Evolutionary conservation across 2,888 invertebrate genomes (phyloP).

Genomic region (Euplagia quadripunctaria): DNA sequence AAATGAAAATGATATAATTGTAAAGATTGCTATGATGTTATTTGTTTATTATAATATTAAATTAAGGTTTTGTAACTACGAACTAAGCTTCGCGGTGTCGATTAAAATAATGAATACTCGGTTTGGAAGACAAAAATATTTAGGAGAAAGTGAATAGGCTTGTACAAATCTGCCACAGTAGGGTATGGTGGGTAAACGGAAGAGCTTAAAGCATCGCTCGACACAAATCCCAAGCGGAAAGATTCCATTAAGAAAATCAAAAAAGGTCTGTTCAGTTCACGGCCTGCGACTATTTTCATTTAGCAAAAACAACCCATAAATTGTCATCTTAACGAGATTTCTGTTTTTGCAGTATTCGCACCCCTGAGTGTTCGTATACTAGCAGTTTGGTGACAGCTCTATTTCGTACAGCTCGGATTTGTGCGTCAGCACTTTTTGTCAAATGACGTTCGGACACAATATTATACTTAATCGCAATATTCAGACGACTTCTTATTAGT

Average conservation of each 20-base stretch:
- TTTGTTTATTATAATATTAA: slow-evolving; percentile 32
- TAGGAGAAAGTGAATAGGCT: slow-evolving; percentile 58
- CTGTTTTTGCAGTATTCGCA: slow-evolving; percentile 85
- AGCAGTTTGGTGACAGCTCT: slow-evolving; percentile 68
- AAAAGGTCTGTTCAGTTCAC: slow-evolving; percentile 85
- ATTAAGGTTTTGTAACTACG: slow-evolving; percentile 16
- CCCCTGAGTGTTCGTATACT: slow-evolving; percentile 75
- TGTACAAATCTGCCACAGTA: slow-evolving; percentile 64
- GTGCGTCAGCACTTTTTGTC: slow-evolving; percentile 67
- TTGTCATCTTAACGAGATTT: slow-evolving; percentile 88
- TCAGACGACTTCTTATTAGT: slow-evolving; percentile 26
- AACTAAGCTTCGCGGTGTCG: slow-evolving; percentile 29
- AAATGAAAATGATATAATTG: slow-evolving; percentile 63
- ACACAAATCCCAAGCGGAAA: slow-evolving; percentile 85
- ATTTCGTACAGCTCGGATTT: slow-evolving; percentile 59
- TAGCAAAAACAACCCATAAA: slow-evolving; percentile 88
- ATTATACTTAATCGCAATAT: slow-evolving; percentile 22
- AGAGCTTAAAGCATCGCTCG: slow-evolving; percentile 79
- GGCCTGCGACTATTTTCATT: slow-evolving; percentile 86
- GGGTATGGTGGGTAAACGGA: slow-evolving; percentile 71
- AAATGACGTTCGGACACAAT: slow-evolving; percentile 40
- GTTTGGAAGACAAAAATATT: slow-evolving; percentile 38
- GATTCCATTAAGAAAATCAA: slow-evolving; percentile 88
- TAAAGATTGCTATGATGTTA: slow-evolving; percentile 41
- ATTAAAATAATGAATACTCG: slow-evolving; percentile 49